A percentile compares a stretch with the other conserved stretches of the same genome.
Conservation (phyloP, 2,797 vertebrate genomes). For the Brachyrhaphis roseni region DNA sequence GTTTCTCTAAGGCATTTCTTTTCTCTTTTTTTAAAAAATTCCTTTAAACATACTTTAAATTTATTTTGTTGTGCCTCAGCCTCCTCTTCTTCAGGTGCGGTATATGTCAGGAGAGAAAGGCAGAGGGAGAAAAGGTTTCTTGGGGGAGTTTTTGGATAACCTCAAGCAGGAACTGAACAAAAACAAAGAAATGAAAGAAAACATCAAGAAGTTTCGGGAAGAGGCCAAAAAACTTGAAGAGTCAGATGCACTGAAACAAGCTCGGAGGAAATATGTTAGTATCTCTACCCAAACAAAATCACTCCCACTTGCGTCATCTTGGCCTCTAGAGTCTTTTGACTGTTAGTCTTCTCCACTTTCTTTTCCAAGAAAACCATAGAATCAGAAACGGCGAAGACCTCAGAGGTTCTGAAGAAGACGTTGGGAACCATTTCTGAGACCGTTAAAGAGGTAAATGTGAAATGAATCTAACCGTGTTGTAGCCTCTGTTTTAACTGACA, state of each 20-base stretch:
- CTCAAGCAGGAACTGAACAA: constrained; percentile 94
- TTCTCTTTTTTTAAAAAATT: neutral
- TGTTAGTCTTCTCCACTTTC: neutral
- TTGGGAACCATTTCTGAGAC: constrained; percentile 88
- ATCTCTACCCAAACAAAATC: neutral
- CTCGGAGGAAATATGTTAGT: constrained; percentile 94
- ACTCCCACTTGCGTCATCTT: neutral
- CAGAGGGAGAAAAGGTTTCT: constrained; percentile 89
- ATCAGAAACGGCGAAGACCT: constrained; percentile 93
- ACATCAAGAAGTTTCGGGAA: constrained; percentile 92
- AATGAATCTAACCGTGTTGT: neutral
- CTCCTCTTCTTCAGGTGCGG: constrained; percentile 57
- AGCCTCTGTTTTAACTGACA: neutral
- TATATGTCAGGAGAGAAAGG: constrained; percentile 74
- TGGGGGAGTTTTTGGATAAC: constrained; percentile 91
- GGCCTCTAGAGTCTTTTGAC: neutral
- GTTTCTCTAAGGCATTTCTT: neutral
- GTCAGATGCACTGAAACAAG: constrained; percentile 91
- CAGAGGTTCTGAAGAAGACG: constrained; percentile 91
- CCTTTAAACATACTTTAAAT: neutral
- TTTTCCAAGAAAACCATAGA: constrained; percentile 91
- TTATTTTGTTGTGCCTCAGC: constrained; percentile 15
- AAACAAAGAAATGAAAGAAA: constrained; percentile 98
- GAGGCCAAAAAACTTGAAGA: constrained; percentile 95
- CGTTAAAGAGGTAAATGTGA: constrained; percentile 87